Evolutionary conservation across 1,140 invertebrate species (phyloP), one percentile per base, ranked within the genome.

Genomic region (Dendroctonus ponderosae): DNA sequence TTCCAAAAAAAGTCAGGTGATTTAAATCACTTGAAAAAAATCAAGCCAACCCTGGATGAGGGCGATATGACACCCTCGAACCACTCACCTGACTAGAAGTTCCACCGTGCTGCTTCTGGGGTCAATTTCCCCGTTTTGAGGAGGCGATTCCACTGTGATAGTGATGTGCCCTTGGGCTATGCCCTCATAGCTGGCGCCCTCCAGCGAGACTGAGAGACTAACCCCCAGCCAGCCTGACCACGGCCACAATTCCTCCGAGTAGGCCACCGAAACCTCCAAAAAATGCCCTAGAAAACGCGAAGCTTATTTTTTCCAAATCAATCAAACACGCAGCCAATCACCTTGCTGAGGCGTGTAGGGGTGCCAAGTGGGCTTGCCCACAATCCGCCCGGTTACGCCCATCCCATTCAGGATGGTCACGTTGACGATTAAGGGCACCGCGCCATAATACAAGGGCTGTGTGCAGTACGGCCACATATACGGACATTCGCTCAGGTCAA

Each of bases 391-490:
- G 11, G 92, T 89, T 0, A 97, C 94, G 7, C 92, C 92, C 75
- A 97, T 87, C 5, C 91, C 91, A 80, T 94, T 94, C 37, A 93
- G 83, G 70, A 94, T 90, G 2, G 92, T 95, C 0, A 97, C 91
- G 82, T 99, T 99, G 2, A 95, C 87, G 70, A 98, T 92, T 7
- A 89, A 88, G 0, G 95, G 92, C 79, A 95, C 89, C 49, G 86
- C 89, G 59, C 89, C 89, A 78, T 91, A 86, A 81, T 96, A 98
- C 3, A 98, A 75, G 7, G 95, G 93, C 79, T 99, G 96, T 9
- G 93, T 94, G 76, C 95, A 98, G 75, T 97, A 98, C 0, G 96
- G 95, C 94, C 94, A 97, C 94, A 97, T 96, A 77, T 97, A 97
- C 67, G 93, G 92, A 76, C 93, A 96, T 77, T 97, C 94, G 0